These are phyloP conservation scores for Bombyx mori DNA, from an alignment of 1,140 invertebrate genomes.

Conservation along the genomic window ASM3026992v2 NC_085115.1:11268501-11269000, in stretches of 20 bases:
- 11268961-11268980: slow-evolving; percentile 91
- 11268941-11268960: slow-evolving; percentile 86
- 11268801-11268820: too few relatives aligned
- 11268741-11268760: too few relatives aligned
- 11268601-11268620: too few relatives aligned
- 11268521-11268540: slow-evolving; percentile 89
- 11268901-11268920: slow-evolving; percentile 25
- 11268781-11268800: too few relatives aligned
- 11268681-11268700: too few relatives aligned
- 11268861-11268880: neutral
- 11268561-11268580: slow-evolving; percentile 84
- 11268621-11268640: neutral
- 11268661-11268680: too few relatives aligned
- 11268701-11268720: too few relatives aligned
- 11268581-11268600: slow-evolving; percentile 86
- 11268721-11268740: too few relatives aligned
- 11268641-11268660: too few relatives aligned
- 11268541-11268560: slow-evolving; percentile 84
- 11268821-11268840: too few relatives aligned
- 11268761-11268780: too few relatives aligned
- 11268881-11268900: neutral
- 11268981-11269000: slow-evolving; percentile 95
- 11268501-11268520: slow-evolving; percentile 43
- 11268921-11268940: slow-evolving; percentile 88
- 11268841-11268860: neutral